Evolutionary conservation across 2,888 invertebrate species (phyloP), one percentile per base, ranked within the genome.

Genomic region (Notodonta dromedarius): DNA sequence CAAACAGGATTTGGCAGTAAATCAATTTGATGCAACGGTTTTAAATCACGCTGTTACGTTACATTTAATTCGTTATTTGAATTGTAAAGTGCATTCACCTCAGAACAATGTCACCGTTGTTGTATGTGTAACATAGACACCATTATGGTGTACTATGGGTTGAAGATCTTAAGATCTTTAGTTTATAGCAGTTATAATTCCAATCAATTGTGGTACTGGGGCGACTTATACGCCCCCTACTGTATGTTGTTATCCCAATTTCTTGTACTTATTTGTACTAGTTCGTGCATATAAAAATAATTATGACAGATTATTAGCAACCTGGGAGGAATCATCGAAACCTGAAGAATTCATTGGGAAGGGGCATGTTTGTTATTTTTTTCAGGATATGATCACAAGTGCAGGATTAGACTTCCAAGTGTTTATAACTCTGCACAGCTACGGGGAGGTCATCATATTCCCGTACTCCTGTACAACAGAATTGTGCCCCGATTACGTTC

Each of bases 1-100:
- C 87, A 90, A 90, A 91, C 85, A 90, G 84, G 85, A 80, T 88
- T 90, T 87, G 85, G 81, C 78, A 82, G 85, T 86, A 85, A 85
- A 89, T 89, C 87, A 87, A 83, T 87, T 87, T 79, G 80, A 79
- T 76, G n/a, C 35, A 60, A 62, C 51, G 59, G 60, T 73, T 69
- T 66, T 65, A 84, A 80, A 83, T 77, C 78, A 78, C 82, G 80
- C 72, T 75, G 79, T 83, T 77, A 79, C 82, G 83, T 82, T 84
- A 77, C 60, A 84, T 83, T 82, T 79, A 78, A 80, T 77, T 73
- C 67, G 60, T 67, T 80, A 67, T 78, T 77, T 77, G 67, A 63
- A 60, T 62, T 70, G 62, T 60, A 65, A 62, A 66, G 69, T 66
- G 58, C 63, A 50, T 44, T 62, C 66, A 62, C 57, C 44, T 59